Evolutionary conservation across 2,888 invertebrate genomes (phyloP).

Genomic region (Danaus chrysippus): DNA sequence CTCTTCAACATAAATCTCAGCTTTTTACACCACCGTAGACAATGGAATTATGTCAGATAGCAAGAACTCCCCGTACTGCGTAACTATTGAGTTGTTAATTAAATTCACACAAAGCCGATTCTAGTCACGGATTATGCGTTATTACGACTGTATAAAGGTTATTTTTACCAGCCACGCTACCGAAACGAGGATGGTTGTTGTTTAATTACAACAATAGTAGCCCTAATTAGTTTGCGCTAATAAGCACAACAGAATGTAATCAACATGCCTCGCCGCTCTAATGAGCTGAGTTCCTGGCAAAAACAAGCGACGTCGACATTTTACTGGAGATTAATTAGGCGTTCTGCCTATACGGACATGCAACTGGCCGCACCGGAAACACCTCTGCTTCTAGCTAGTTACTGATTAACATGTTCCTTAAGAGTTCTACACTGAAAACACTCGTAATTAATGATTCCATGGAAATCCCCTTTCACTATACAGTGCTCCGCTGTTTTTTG

Average conservation of each 20-base stretch:
- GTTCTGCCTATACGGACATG: conserved; percentile 60
- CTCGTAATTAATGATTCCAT: conserved; percentile 35
- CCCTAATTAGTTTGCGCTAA: conserved; percentile 78
- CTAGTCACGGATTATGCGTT: conserved; percentile 39
- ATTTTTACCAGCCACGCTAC: conserved; percentile 46
- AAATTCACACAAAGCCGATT: conserved; percentile 68
- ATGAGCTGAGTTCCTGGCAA: conserved; percentile 76
- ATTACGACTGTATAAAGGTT: conserved; percentile 47
- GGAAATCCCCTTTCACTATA: conserved; percentile 19
- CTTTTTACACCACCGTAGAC: conserved; percentile 69
- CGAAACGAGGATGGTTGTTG: conserved; percentile 66
- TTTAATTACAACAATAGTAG: conserved; percentile 79
- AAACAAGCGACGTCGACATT: conserved; percentile 73
- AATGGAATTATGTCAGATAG: conserved; percentile 72
- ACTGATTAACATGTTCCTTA: conserved; percentile 53
- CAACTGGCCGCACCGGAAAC: conserved; percentile 51
- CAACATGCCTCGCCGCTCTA: conserved; percentile 77
- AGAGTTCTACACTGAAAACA: conserved; percentile 44
- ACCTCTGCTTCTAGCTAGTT: conserved; percentile 54
- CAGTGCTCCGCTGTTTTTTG: conserved; percentile 29
- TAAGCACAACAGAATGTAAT: conserved; percentile 78
- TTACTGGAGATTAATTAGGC: conserved; percentile 76
- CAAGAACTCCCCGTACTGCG: conserved; percentile 66
- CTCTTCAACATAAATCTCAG: conserved; percentile 62
- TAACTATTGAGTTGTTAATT: conserved; percentile 76